Evolutionary conservation across 2,888 invertebrate genomes (phyloP).

Genomic region (Tipula lateralis): DNA sequence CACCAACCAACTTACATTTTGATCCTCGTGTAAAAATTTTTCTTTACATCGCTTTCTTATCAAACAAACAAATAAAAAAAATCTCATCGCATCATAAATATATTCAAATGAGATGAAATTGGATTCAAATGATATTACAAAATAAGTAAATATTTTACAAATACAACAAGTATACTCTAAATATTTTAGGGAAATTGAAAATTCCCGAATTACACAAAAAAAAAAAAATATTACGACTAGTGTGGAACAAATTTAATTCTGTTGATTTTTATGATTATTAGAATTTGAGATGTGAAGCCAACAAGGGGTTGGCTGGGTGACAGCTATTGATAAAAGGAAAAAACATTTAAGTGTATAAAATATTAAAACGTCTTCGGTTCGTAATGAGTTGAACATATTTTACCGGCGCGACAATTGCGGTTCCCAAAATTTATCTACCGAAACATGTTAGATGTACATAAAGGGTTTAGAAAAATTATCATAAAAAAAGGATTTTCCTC

Average conservation of each 20-base stretch:
- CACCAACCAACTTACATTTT: background rate
- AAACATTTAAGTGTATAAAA: background rate
- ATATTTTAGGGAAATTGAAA: background rate
- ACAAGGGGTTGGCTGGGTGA: background rate
- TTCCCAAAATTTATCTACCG: constrained; percentile 1
- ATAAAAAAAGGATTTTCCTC: background rate
- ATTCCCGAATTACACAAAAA: background rate
- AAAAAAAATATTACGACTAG: background rate
- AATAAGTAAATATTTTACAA: background rate
- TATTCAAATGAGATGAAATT: constrained; percentile 19
- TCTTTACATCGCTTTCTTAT: background rate
- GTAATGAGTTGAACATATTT: background rate
- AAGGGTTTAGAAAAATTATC: background rate
- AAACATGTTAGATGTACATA: background rate
- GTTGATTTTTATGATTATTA: constrained; percentile 9
- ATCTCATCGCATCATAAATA: background rate
- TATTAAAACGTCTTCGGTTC: background rate
- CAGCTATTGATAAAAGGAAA: background rate
- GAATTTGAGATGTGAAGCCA: background rate
- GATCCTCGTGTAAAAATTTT: constrained; percentile 11
- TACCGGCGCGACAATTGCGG: background rate
- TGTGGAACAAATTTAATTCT: background rate
- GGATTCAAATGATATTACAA: background rate
- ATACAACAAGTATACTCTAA: background rate
- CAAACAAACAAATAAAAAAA: background rate